Percentiles rank a stretch among this genome's conserved stretches.
phyloP scores from a whole-genome alignment of 2,113 vertebrate genomes.

The Silurus asotus region DNA sequence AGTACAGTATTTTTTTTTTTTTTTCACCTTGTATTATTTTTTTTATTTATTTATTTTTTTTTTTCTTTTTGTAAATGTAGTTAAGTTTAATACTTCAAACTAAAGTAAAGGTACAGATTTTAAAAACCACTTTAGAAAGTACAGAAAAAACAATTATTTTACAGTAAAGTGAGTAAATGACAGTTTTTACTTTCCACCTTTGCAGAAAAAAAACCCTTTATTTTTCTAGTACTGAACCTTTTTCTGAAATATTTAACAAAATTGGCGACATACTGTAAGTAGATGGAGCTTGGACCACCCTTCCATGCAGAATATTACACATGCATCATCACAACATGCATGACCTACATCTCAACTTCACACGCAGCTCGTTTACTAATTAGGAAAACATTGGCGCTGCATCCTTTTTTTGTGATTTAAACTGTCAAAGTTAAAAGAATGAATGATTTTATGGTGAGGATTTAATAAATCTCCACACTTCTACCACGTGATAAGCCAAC shows the following conservation, averaged over 20 bases:
- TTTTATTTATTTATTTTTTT: too few relatives aligned
- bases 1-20: too few relatives aligned
- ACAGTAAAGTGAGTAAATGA: too few relatives aligned
- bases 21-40: too few relatives aligned
- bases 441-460: neutral
- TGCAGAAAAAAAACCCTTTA: too few relatives aligned
- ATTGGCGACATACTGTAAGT: neutral
- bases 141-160: too few relatives aligned
- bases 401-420: neutral
- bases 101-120: too few relatives aligned
- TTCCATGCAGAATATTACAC: neutral
- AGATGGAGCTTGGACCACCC: neutral
- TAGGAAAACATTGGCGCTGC: neutral
- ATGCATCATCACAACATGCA: neutral
- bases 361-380: neutral
- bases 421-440: neutral
- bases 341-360: neutral
- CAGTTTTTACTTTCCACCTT: too few relatives aligned
- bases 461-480: neutral
- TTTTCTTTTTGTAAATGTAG: too few relatives aligned
- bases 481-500: neutral
- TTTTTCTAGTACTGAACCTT: neutral
- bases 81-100: too few relatives aligned
- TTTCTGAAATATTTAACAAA: neutral
- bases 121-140: too few relatives aligned